Evolutionary conservation across 2,113 vertebrate genomes (phyloP), one percentile per base, ranked within the genome.

Genomic region (Grantiella picta): DNA sequence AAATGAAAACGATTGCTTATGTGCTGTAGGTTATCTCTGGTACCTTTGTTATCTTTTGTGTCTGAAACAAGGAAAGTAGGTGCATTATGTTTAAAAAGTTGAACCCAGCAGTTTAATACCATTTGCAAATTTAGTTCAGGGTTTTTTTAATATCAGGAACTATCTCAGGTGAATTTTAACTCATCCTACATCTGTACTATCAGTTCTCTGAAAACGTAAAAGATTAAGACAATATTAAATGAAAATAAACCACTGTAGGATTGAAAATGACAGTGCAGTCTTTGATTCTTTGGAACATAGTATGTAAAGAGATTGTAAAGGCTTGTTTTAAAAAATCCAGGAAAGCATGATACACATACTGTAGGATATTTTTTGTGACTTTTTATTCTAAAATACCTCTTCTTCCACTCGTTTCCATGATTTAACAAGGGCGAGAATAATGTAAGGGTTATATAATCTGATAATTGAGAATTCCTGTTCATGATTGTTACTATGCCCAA

Each of bases 401-500:
- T 71, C 40, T 70, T 83, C 36, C 23, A 45, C 15, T 82, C 72
- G 66, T 10, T 75, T 69, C 24, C 44, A 25, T 75, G 21, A 52
- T 56, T 89, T 64, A 71, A 47, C 29, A 94, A 66, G 23, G 57
- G 15, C 11, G 60, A 40, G n/a, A 60, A 40, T 72, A 87, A 59
- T 25, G 12, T 33, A 59, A 13, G 23, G 24, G 15, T 72, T 90
- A 40, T 45, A 23, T 82, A 76, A 72, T 40, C 40, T 76, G 40
- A 10, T 79, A 85, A 68, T 18, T 61, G 61, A 68, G 60, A 72
- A 65, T 45, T 87, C 16, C 28, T 92, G 40, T 45, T 85, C 10
- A 33, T 0, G 0, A 4, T n/a, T 45, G 38, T 59, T 80, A 16
- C 20, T 59, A 7, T n/a, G 25, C 36, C 44, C 36, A 75, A 12